Evolutionary conservation across 1,140 invertebrate genomes (phyloP), one percentile per base, ranked within the genome.

Genomic region (Drosophila ficusphila): DNA sequence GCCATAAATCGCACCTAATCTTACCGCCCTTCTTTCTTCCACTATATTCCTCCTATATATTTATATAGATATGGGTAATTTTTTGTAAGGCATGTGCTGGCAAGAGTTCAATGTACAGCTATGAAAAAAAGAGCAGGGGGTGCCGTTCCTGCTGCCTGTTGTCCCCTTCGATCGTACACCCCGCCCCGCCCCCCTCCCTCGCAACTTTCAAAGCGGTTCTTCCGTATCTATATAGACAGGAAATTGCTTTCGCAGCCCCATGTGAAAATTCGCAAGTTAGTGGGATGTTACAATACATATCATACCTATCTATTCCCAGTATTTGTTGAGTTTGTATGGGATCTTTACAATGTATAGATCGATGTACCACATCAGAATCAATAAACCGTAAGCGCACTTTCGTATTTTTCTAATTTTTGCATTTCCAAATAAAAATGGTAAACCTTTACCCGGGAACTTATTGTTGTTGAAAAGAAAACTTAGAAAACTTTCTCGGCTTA

Each of bases 51-150:
- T 4, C 18, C 2, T 14, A 14, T 33, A 9, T 33, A 39, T n/a
- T 21, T 23, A 11, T 23, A 33, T 11, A 19, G 16, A 41, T 48
- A 29, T 54, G 6, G 7, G 1, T 12, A 8, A 11, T 23, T 25
- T 29, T 33, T 18, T 39, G 41, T 33, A 14, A 62, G 16, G 11
- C 38, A 47, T 71, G 52, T 60, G 21, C 36, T 48, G 48, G 36
- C 51, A 48, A 72, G 67, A 81, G 77, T 81, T 81, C 77, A 81
- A 81, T 76, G 77, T 72, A 72, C 77, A 79, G 60, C 60, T 64
- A 61, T 46, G 60, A 38, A 64, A 64, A 64, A 60, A 36, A 42
- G 38, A 41, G 18, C n/a, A 19, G 51, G 46, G 3, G n/a, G 12
- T 18, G 14, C 2, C 1, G n/a, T 9, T 23, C 7, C 8, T n/a